phyloP scores from a whole-genome alignment of 1,140 invertebrate species.

The Pseudachorutes palmiensis region DNA sequence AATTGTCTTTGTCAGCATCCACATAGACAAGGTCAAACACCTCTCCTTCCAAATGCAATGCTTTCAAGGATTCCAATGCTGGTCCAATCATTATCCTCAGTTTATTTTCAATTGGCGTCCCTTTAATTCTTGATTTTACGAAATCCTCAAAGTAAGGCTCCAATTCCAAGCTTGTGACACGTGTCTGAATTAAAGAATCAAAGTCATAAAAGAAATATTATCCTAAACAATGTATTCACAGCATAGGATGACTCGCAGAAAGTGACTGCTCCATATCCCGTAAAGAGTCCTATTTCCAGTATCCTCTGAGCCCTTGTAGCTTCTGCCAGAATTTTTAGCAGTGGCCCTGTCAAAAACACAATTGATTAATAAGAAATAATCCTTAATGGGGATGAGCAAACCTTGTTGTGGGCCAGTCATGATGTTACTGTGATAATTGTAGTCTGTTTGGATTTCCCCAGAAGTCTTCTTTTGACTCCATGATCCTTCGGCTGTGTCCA shows the following conservation, averaged over 20 bases:
- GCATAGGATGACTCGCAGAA: background rate
- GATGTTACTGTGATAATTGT: background rate
- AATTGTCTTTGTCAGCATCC: conserved; percentile 32
- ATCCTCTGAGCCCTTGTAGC: conserved; percentile 18
- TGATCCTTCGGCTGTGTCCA: background rate
- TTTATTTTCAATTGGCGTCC: conserved; percentile 23
- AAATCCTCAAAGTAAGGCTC: conserved; percentile 28
- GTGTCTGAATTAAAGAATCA: conserved; percentile 9
- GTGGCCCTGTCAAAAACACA: conserved; percentile 14
- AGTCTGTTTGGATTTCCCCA: background rate
- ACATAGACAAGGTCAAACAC: conserved; percentile 31
- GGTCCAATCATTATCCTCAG: conserved; percentile 22
- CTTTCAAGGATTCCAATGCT: conserved; percentile 20
- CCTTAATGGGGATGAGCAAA: background rate
- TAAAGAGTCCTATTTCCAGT: conserved; percentile 33
- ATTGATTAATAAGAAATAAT: background rate
- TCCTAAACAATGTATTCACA: background rate
- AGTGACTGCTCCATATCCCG: conserved; percentile 13
- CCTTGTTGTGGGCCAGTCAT: background rate
- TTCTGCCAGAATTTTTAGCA: conserved; percentile 19
- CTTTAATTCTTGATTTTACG: conserved; percentile 14
- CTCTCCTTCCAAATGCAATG: conserved; percentile 23
- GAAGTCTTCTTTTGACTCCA: background rate
- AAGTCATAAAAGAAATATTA: background rate
- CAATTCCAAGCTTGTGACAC: conserved; percentile 23